Percentiles rank a stretch among this genome's conserved stretches.
Evolutionary conservation across 2,797 vertebrate species (phyloP).

Genomic region (Bucorvus abyssinicus): DNA sequence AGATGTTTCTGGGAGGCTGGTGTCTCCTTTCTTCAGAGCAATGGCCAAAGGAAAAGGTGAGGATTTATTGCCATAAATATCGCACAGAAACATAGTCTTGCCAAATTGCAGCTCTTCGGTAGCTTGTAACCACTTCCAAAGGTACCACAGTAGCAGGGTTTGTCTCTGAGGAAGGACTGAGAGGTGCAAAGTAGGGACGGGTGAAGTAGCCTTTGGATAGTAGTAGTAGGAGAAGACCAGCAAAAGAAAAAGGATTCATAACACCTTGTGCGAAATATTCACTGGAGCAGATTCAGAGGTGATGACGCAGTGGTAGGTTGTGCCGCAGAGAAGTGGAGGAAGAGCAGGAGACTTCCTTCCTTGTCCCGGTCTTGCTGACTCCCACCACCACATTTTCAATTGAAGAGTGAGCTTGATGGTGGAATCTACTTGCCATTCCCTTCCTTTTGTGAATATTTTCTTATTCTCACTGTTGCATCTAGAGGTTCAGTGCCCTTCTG

Average conservation of each 20-base stretch:
- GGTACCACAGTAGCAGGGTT: background rate
- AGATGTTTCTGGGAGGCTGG: conserved; percentile 55
- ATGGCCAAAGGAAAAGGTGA: conserved; percentile 63
- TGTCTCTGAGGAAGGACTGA: background rate
- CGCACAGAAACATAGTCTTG: background rate
- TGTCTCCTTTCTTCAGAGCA: conserved; percentile 56
- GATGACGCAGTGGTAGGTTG: background rate
- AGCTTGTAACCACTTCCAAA: background rate
- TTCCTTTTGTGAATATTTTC: background rate
- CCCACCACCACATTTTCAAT: background rate
- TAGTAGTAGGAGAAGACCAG: background rate
- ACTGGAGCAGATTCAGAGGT: background rate
- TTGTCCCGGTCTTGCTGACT: background rate
- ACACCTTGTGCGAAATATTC: background rate
- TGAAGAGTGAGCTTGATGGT: background rate
- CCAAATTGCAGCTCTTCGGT: background rate
- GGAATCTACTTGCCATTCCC: background rate
- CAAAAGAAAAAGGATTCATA: background rate
- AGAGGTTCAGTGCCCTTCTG: background rate
- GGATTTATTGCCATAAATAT: background rate
- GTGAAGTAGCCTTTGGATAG: background rate
- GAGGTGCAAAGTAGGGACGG: background rate
- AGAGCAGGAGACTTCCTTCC: background rate
- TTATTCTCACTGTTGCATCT: background rate
- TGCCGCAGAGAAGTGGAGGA: background rate